These are phyloP conservation scores for Sinosuthora webbiana DNA, from an alignment of 2,113 vertebrate species.

Conservation along the genomic window DNA sequence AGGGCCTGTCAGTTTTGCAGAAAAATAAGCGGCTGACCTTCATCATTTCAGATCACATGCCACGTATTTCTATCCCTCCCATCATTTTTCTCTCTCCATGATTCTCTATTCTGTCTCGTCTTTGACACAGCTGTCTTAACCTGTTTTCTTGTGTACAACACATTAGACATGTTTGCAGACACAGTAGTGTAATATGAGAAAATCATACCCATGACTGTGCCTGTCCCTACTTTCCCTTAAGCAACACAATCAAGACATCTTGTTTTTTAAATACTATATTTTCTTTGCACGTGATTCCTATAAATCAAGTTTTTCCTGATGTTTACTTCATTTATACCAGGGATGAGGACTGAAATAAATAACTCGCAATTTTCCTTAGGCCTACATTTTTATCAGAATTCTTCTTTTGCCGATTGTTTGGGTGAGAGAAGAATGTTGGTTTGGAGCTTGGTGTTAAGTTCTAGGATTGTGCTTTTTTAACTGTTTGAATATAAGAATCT, in stretches of 20 bases:
- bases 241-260: not conserved
- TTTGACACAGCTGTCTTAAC: not conserved
- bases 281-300: not conserved
- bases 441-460: not conserved
- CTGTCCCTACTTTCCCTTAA: not conserved
- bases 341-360: not conserved
- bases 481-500: not conserved
- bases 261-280: not conserved
- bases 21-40: not conserved
- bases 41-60: not conserved
- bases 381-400: not conserved
- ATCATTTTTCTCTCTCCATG: not conserved
- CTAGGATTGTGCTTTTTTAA: not conserved
- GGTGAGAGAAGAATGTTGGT: not conserved
- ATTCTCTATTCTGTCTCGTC: not conserved
- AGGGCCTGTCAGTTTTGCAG: not conserved
- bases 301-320: not conserved
- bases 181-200: not conserved
- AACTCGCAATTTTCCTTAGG: not conserved
- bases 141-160: not conserved
- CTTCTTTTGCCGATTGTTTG: not conserved
- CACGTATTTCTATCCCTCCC: not conserved
- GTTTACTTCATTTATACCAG: not conserved
- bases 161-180: not conserved
- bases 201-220: not conserved